Base-by-base conservation (phyloP, 2,113 vertebrate species). In the Chlorodrepanis virens region DNA sequence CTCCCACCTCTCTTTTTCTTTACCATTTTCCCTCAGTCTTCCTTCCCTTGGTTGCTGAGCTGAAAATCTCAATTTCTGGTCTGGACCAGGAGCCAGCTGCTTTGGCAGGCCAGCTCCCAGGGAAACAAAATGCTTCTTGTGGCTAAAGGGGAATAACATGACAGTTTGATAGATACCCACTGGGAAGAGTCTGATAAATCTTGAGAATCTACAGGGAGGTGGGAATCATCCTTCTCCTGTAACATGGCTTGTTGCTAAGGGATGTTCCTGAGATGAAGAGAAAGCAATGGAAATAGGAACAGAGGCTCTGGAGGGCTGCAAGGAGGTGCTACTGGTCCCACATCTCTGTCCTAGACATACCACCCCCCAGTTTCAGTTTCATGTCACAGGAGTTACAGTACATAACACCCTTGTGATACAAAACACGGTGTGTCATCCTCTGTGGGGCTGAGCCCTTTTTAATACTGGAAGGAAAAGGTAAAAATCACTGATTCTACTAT, bases 391-490 rank as follows among this genome's bases (percentile, higher is more conserved):
- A 90, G 28, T 74, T 42, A 33, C 24, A 29, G 40, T 8, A 23
- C 1, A 4, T 0, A 22, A 45, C 0, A 1, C 14, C 60, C 25
- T 13, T 42, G 44, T 44, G 33, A 64, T 6, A 63, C 0, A 5
- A 15, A 22, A 9, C 11, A 47, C 22, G 27, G 17, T 68, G 3
- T 3, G 5, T 17, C 4, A 2, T 29, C 50, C 29, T 47, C 52
- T 50, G 1, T 3, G 16, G 21, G 47, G 19, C 8, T 77, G 29
- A 54, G 5, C 49, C 11, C 10, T 53, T 7, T 22, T 65, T n/a
- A 27, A 29, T 50, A 28, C 2, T n/a, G 49, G 16, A 59, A 54
- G 24, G 21, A 27, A 35, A 82, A 83, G 12, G 39, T 24, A 78
- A 84, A 86, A 83, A 24, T 47, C 28, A 64, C 11, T 24, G 42